These are phyloP conservation scores for Rhodeus uyekii DNA, from an alignment of 2,797 vertebrate genomes.

Conservation along the genomic window DNA sequence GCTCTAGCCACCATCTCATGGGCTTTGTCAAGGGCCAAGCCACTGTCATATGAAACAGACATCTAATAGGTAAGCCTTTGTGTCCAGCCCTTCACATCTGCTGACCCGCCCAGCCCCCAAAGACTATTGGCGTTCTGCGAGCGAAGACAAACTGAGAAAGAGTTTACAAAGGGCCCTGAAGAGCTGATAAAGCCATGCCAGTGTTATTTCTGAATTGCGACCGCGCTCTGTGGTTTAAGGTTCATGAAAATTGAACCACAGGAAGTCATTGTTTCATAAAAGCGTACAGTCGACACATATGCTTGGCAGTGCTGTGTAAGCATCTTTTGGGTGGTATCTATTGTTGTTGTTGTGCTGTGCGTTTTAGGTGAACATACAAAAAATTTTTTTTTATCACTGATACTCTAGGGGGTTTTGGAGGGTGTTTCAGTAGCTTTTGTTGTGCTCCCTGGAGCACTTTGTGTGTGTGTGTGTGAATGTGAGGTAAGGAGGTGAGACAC, in stretches of 20 bases:
- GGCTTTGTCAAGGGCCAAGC: slow-evolving; percentile 70
- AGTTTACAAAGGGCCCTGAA: slow-evolving; percentile 66
- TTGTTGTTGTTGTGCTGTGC: neutral
- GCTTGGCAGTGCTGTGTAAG: slow-evolving; percentile 1
- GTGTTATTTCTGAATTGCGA: slow-evolving; percentile 65
- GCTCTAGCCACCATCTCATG: slow-evolving; percentile 68
- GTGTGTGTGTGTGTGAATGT: neutral
- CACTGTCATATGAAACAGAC: slow-evolving; percentile 73
- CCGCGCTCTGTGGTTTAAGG: slow-evolving; percentile 57
- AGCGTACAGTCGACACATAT: neutral
- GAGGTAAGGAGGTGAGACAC: slow-evolving; percentile 34
- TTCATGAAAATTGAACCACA: slow-evolving; percentile 51
- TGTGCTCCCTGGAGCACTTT: neutral
- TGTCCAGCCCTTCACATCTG: slow-evolving; percentile 78
- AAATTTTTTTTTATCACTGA: neutral
- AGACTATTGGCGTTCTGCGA: slow-evolving; percentile 63
- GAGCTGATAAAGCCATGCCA: slow-evolving; percentile 72
- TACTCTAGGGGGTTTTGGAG: neutral
- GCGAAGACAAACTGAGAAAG: slow-evolving; percentile 61
- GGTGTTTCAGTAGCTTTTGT: slow-evolving; percentile 3
- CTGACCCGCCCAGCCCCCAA: slow-evolving; percentile 77
- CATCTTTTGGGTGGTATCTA: slow-evolving; percentile 12
- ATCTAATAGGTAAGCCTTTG: slow-evolving; percentile 84
- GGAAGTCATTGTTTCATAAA: slow-evolving; percentile 48
- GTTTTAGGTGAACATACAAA: neutral